phyloP scores from a whole-genome alignment of 2,113 vertebrate species.

The Leptocoma aspasia region DNA sequence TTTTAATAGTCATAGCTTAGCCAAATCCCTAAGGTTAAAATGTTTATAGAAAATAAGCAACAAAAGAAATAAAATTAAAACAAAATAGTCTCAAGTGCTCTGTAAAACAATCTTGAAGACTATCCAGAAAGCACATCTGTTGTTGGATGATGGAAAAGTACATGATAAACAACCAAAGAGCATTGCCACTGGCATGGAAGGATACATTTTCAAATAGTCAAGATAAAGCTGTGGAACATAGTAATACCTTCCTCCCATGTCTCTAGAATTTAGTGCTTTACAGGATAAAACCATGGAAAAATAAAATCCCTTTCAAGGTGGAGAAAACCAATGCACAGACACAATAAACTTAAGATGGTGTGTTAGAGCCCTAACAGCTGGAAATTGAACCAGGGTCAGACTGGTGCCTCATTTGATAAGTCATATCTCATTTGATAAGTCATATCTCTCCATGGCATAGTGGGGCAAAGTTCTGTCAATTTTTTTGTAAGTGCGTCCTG shows the following conservation, averaged over 20 bases:
- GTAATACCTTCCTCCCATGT: background rate
- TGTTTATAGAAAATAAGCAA: constrained; percentile 16
- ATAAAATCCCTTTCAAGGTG: background rate
- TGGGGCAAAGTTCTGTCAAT: background rate
- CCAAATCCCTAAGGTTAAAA: constrained; percentile 17
- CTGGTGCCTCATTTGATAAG: background rate
- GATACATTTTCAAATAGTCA: background rate
- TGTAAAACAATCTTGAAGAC: background rate
- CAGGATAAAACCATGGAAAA: background rate
- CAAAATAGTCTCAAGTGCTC: background rate
- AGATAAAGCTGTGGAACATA: background rate
- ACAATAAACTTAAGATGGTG: background rate
- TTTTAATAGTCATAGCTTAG: constrained; percentile 4
- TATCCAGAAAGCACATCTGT: constrained; percentile 20
- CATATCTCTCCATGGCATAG: background rate
- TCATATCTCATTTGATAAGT: background rate
- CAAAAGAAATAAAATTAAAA: constrained; percentile 33
- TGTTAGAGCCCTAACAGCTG: background rate
- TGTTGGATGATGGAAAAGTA: constrained; percentile 13
- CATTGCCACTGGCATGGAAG: background rate
- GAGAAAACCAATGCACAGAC: background rate
- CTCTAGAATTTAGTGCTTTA: background rate
- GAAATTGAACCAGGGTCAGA: background rate
- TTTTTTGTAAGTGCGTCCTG: background rate
- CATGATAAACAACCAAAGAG: background rate